These are phyloP conservation scores for Blastomussa wellsi DNA, from an alignment of 92 coral and sea anemone genomes.

Conservation along the genomic window DNA sequence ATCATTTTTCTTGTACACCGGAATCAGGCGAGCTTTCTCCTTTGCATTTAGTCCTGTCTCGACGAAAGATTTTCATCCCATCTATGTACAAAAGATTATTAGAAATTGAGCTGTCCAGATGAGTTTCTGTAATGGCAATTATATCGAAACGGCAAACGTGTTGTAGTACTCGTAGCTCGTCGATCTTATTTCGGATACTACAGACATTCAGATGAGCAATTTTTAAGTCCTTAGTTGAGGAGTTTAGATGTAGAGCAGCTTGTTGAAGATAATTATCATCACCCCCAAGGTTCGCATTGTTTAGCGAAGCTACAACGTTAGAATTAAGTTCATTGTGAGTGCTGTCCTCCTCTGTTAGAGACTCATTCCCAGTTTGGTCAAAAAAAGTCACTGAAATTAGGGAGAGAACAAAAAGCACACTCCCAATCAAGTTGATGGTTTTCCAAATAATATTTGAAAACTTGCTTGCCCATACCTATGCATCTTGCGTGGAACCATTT, in stretches of 20 bases:
- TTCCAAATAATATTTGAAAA: slow-evolving; percentile 20
- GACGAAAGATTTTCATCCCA: slow-evolving; percentile 1
- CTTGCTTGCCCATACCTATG: not conserved
- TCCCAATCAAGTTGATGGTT: slow-evolving; percentile 20
- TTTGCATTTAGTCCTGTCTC: not conserved
- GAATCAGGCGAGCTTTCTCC: too few relatives aligned
- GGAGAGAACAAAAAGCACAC: slow-evolving; percentile 24
- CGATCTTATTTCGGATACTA: slow-evolving; percentile 51
- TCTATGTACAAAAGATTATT: slow-evolving; percentile 17
- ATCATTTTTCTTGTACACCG: too few relatives aligned
- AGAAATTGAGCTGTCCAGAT: slow-evolving; percentile 25
- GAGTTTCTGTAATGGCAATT: slow-evolving; percentile 51
- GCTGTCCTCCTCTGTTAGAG: too few relatives aligned
- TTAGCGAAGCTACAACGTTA: too few relatives aligned
- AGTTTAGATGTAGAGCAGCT: slow-evolving; percentile 17
- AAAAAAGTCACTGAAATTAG: not conserved
- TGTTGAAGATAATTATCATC: slow-evolving; percentile 12
- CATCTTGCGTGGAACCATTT: slow-evolving; percentile 45
- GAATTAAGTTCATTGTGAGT: too few relatives aligned
- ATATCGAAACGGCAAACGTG: slow-evolving; percentile 21
- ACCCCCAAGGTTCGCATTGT: too few relatives aligned
- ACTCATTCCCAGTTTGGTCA: too few relatives aligned
- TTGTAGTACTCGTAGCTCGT: slow-evolving; percentile 43
- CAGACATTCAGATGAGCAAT: slow-evolving; percentile 43
- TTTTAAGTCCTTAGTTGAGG: slow-evolving; percentile 39